phyloP scores from a whole-genome alignment of 2,888 invertebrate species.

The Panopea generosa region DNA sequence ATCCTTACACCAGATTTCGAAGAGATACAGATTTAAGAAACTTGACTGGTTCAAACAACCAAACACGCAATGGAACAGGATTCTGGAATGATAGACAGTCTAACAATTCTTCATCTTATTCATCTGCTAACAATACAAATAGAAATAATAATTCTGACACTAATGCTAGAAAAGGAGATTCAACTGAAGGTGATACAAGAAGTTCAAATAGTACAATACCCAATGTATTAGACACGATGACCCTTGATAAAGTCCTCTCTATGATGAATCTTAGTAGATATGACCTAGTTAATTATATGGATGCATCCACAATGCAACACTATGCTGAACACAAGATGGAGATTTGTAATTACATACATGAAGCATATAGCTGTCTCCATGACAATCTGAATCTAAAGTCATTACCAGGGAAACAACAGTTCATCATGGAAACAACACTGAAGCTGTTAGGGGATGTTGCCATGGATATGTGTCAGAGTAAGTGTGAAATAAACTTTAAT shows the following conservation, averaged over 20 bases:
- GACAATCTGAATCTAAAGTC: slow-evolving; percentile 26
- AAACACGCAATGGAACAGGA: not conserved
- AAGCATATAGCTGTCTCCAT: slow-evolving; percentile 21
- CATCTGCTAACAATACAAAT: too few relatives aligned
- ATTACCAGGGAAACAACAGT: slow-evolving; percentile 27
- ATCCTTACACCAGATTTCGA: not conserved
- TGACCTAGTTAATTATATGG: slow-evolving; percentile 7
- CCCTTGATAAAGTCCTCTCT: not conserved
- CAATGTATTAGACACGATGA: too few relatives aligned
- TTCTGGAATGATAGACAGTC: not conserved
- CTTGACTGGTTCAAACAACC: not conserved
- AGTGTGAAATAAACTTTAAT: too few relatives aligned
- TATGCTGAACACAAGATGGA: slow-evolving; percentile 22
- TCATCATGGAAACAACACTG: slow-evolving; percentile 26
- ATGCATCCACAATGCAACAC: not conserved
- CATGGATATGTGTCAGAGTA: slow-evolving; percentile 38
- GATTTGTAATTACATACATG: slow-evolving; percentile 23
- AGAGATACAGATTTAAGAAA: not conserved
- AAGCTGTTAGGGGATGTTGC: slow-evolving; percentile 9
- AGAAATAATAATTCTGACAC: too few relatives aligned
- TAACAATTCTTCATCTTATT: too few relatives aligned
- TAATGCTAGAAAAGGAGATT: too few relatives aligned
- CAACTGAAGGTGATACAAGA: too few relatives aligned
- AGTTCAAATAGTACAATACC: too few relatives aligned
- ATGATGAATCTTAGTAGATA: not conserved